Base-by-base conservation (phyloP, 1,140 invertebrate genomes). In the Agrilus planipennis region DNA sequence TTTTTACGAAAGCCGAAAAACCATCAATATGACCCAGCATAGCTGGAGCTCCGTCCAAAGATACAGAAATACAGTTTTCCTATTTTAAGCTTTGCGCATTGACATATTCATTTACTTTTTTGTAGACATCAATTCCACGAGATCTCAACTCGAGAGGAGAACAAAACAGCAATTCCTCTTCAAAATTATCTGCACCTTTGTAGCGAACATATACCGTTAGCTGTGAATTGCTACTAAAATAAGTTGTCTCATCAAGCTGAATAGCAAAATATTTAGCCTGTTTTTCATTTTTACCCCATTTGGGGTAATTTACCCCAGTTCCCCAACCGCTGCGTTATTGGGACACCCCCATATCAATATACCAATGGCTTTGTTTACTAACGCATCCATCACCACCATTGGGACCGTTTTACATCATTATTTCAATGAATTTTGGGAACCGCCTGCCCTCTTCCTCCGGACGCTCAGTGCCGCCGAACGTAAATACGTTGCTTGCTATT, bases 111-210 rank as follows among this genome's bases (percentile, higher is more conserved):
- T 44, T 39, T 34, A 31, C 37, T 34, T 44, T 39, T 41, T 34
- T 41, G 23, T 41, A 47, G 19, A 44, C 41, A 47, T 39, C 23
- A 41, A 28, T 43, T 44, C 38, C 27, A 41, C 36, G 30, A 46
- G 39, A 46, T 44, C 42, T 44, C 37, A 44, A 44, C 37, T 44
- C 16, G 4, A 46, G 39, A 37, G 28, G 44, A 40, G 21, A 40
- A 40, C 39, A 40, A 39, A 39, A 39, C 36, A 39, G 23, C 38
- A 41, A 45, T 41, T 36, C 42, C 28, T 44, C 37, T 41, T 42
- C 44, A 46, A 46, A 37, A 37, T 36, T 38, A 42, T 46, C 34
- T 46, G 44, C 29, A 46, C 44, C 44, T 46, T 46, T 42, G 39
- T 46, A 38, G 44, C 40, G 44, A 46, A 46, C 40, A 46, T 42